These are phyloP conservation scores for Sapayoa aenigma DNA, from an alignment of 2,113 vertebrate genomes.

Conservation along the genomic window DNA sequence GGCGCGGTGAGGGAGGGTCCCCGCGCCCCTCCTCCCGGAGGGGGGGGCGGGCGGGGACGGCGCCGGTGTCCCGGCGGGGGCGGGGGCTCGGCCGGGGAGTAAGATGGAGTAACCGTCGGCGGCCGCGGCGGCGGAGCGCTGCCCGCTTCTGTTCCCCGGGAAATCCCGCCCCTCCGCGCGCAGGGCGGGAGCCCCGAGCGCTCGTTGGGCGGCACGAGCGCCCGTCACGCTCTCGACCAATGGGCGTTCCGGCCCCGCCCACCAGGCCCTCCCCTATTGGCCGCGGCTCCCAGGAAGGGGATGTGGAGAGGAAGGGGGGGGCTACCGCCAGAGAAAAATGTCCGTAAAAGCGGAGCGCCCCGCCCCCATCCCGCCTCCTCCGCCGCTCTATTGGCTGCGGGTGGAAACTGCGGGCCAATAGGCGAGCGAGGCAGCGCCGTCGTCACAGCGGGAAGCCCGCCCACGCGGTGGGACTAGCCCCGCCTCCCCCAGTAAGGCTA, in stretches of 20 bases:
- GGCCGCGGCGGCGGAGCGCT: conserved; percentile 71
- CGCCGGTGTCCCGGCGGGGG: no score
- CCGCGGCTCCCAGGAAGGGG: not conserved
- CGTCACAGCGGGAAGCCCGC: not conserved
- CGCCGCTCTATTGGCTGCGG: not conserved
- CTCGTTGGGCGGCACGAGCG: not conserved
- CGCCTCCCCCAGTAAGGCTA: not conserved
- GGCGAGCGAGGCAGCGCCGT: not conserved
- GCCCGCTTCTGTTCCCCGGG: conserved; percentile 78
- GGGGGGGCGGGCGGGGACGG: no score
- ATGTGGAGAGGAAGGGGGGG: not conserved
- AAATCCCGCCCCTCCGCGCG: conserved; percentile 75
- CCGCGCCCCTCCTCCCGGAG: no score
- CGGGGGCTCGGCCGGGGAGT: not conserved
- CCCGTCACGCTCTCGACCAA: conserved; percentile 4
- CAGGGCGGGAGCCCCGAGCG: conserved; percentile 34
- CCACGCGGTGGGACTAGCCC: not conserved
- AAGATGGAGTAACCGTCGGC: conserved; percentile 71
- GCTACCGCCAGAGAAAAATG: no score
- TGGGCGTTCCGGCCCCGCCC: not conserved
- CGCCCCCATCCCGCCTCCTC: not conserved
- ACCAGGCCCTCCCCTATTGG: conserved; percentile 2
- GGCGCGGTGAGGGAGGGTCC: no score
- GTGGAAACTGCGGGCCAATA: not conserved
- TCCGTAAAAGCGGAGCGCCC: no score